Evolutionary conservation across 2,888 invertebrate species (phyloP).

Genomic region (Drosophila nigricruria): DNA sequence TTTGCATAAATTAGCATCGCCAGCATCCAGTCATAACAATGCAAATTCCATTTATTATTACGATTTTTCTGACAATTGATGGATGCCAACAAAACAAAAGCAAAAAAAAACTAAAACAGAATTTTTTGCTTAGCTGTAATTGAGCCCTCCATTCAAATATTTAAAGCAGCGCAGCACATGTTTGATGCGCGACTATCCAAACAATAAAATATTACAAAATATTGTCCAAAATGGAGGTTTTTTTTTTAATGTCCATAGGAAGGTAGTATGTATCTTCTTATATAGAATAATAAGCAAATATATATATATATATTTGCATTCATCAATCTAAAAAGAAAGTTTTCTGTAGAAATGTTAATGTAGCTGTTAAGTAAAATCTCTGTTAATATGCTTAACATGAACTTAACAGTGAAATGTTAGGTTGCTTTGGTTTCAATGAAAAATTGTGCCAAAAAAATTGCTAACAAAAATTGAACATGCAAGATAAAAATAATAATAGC

Average conservation of each 20-base stretch:
- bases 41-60: slow-evolving; percentile 12
- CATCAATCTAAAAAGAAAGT: slow-evolving; percentile 1
- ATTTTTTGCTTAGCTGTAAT: slow-evolving; percentile 20
- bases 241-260: background rate
- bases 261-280: background rate
- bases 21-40: slow-evolving; percentile 31
- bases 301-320: background rate
- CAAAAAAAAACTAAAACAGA: background rate
- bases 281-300: no score
- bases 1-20: slow-evolving; percentile 67
- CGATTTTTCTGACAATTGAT: slow-evolving; percentile 37
- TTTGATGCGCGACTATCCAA: slow-evolving; percentile 9
- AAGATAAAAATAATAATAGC: slow-evolving; percentile 8
- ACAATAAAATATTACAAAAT: slow-evolving; percentile 9
- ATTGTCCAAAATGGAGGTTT: background rate
- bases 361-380: background rate
- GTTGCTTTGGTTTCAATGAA: background rate
- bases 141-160: slow-evolving; percentile 8
- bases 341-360: background rate
- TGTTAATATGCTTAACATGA: background rate
- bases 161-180: slow-evolving; percentile 12
- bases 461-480: slow-evolving; percentile 2
- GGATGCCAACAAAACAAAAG: slow-evolving; percentile 4
- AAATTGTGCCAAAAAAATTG: slow-evolving; percentile 32
- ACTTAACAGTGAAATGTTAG: slow-evolving; percentile 8